phyloP scores from a whole-genome alignment of 2,888 invertebrate species.

The Nemurella pictetii region DNA sequence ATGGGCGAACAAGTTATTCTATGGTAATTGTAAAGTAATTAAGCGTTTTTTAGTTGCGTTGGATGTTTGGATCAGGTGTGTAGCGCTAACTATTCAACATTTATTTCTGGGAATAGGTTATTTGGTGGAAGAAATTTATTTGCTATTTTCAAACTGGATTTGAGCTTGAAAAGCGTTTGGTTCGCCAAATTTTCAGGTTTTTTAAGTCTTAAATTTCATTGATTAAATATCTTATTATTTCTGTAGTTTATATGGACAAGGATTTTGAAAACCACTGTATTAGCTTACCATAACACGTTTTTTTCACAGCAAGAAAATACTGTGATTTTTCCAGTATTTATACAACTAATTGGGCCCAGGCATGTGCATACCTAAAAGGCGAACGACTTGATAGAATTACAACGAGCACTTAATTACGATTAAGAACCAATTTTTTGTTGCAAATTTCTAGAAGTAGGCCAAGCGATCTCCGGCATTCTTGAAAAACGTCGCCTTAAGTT shows the following conservation, averaged over 20 bases:
- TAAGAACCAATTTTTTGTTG: not conserved
- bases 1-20: not conserved
- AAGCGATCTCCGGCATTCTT: not conserved
- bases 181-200: not conserved
- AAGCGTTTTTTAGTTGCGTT: not conserved
- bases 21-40: not conserved
- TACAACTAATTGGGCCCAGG: not conserved
- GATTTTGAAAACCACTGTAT: not conserved
- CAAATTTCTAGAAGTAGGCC: slow-evolving; percentile 7
- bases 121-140: not conserved
- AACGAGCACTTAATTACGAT: not conserved
- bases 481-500: not conserved
- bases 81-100: not conserved
- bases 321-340: not conserved
- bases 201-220: not conserved
- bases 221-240: not conserved
- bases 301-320: not conserved
- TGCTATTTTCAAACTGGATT: not conserved
- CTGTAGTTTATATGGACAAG: too few species aligned
- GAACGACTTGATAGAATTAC: not conserved
- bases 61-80: not conserved
- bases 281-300: not conserved
- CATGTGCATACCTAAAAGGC: not conserved
- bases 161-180: not conserved
- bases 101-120: not conserved